A percentile compares a stretch with the other conserved stretches of the same genome.
Evolutionary conservation across 2,888 invertebrate genomes (phyloP).

Genomic region (Siphlonurus alternatus): DNA sequence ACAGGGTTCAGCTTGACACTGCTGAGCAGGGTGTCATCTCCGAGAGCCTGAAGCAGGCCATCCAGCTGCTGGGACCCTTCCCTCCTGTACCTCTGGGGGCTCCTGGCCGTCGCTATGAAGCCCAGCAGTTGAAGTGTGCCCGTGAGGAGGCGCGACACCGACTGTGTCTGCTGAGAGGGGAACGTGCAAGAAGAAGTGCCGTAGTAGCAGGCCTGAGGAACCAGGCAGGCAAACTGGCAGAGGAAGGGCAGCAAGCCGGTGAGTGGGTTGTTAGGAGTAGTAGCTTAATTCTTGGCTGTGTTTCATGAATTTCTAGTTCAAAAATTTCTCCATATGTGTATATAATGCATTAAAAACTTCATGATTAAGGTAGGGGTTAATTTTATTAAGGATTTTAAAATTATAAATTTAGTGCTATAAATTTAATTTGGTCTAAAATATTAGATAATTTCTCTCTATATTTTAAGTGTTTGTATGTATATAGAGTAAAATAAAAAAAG

Average conservation of each 20-base stretch:
- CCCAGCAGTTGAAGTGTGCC: constrained; percentile 41
- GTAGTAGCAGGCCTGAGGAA: constrained; percentile 45
- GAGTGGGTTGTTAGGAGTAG: constrained; percentile 20
- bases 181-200: constrained; percentile 45
- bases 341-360: too few relatives aligned
- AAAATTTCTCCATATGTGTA: too few relatives aligned
- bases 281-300: too few relatives aligned
- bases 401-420: too few relatives aligned
- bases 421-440: too few relatives aligned
- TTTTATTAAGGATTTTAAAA: too few relatives aligned
- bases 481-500: too few relatives aligned
- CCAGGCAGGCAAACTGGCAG: constrained; percentile 40
- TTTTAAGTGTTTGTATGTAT: too few relatives aligned
- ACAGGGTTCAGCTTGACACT: background rate
- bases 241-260: constrained; percentile 54
- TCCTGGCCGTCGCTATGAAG: constrained; percentile 44
- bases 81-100: background rate
- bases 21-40: background rate
- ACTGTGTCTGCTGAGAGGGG: constrained; percentile 48
- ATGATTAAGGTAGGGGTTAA: too few relatives aligned
- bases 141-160: constrained; percentile 52
- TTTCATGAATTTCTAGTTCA: too few relatives aligned
- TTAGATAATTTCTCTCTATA: too few relatives aligned
- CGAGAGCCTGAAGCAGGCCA: background rate
- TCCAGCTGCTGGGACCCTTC: background rate